Base-by-base conservation (phyloP, 1,140 invertebrate species). In the Phymastichus coffea region DNA sequence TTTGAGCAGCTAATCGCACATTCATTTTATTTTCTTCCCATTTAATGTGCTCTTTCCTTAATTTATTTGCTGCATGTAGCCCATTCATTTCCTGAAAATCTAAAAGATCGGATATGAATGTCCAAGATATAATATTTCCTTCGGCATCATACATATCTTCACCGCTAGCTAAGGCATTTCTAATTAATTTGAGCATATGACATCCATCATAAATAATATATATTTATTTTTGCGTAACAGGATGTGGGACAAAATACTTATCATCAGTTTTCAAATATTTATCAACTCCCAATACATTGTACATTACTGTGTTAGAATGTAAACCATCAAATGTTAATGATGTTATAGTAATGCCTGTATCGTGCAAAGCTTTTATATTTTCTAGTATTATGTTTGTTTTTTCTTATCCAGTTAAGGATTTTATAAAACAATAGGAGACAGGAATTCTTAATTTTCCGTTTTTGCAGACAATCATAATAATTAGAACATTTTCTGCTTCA, bases 161-260 rank as follows among this genome's bases (percentile, higher is more conserved):
- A n/a, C n/a, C 6, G 9, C n/a, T 17, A 30, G 49, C 63, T 52
- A 70, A 61, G 35, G 49, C 63, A 53, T 70, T 69, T 44, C 63
- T 33, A 12, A 65, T 37, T 15, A 63, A 25, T 62, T 69, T 68
- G 8, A 69, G 10, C 37, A 59, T 63, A 30, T 70, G 67, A 58
- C 62, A 66, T 6, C 65, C 53, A 60, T 70, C 67, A 23, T 48
- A 63, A 49, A 69, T 63, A n/a, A 67, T 35, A 61, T 51, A 66
- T 2, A 70, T 53, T 17, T 35, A 30, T 57, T 66, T 19, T 37
- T 9, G n/a, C n/a, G n/a, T n/a, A n/a, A n/a, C n/a, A n/a, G n/a
- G n/a, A n/a, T n/a, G n/a, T n/a, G n/a, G n/a, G 12, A 17, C 44
- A 38, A 30, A 66, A 17, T n/a, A n/a, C 7, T 62, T 52, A 12